Conservation (phyloP, 2,888 invertebrate genomes). For the Tigriopus californicus region DNA sequence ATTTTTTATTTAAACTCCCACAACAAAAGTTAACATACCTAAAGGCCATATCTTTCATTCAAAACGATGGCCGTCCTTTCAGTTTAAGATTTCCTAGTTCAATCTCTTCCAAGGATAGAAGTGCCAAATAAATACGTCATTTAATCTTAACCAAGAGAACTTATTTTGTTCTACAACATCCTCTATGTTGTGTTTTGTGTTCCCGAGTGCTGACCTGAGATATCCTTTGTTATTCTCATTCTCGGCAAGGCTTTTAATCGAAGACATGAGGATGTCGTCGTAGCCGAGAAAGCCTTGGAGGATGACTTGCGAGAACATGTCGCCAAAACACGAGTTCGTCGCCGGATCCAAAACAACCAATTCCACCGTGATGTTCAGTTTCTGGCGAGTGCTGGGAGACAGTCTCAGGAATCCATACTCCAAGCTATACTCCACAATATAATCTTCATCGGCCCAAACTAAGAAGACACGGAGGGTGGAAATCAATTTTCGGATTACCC, state of each 20-base stretch:
- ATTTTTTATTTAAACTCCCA: no score
- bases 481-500: no score
- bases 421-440: constrained; percentile 90
- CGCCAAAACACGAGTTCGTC: constrained; percentile 80
- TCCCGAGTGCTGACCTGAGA: constrained; percentile 41
- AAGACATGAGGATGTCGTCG: constrained; percentile 89
- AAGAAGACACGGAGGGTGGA: constrained; percentile 11
- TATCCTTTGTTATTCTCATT: constrained; percentile 92
- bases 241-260: constrained; percentile 83
- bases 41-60: no score
- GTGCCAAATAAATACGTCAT: no score
- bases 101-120: no score
- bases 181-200: background rate
- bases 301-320: constrained; percentile 67
- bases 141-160: no score
- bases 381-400: constrained; percentile 62
- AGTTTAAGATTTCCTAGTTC: no score
- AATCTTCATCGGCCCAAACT: constrained; percentile 63
- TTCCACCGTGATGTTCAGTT: constrained; percentile 69
- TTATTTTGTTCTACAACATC: background rate
- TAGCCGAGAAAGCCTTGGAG: constrained; percentile 87
- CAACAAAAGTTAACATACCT: no score
- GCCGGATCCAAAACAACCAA: constrained; percentile 51
- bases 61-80: no score
- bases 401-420: constrained; percentile 90